Conservation (phyloP, 2,797 vertebrate genomes). For the Coracias cyanogaster region DNA sequence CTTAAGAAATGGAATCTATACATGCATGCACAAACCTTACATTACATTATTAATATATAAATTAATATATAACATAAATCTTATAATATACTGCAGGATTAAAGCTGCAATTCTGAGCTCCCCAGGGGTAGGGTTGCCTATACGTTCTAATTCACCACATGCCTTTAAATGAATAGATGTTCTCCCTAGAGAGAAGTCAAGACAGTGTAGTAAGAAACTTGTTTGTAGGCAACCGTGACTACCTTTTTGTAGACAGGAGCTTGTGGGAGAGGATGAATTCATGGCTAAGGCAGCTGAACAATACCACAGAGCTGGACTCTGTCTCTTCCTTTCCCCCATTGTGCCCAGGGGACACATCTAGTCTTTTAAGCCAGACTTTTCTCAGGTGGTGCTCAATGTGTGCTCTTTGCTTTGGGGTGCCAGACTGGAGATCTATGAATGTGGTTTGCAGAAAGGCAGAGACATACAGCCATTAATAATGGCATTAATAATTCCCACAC, state of each 20-base stretch:
- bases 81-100: background rate
- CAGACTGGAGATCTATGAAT: background rate
- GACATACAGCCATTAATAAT: background rate
- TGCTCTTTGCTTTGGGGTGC: background rate
- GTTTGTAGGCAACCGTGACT: background rate
- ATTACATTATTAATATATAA: background rate
- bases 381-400: background rate
- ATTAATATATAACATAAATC: background rate
- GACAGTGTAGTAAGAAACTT: background rate
- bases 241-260: background rate
- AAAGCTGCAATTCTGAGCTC: background rate
- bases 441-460: background rate
- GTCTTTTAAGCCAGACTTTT: background rate
- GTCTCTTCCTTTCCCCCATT: background rate
- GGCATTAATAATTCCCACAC: background rate
- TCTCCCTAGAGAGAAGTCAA: background rate
- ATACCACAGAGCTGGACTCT: background rate
- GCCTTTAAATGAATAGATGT: background rate
- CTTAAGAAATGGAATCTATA: background rate
- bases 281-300: background rate
- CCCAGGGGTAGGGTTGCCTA: background rate
- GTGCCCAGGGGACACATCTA: background rate
- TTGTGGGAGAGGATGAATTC: background rate
- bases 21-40: background rate
- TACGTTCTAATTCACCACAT: background rate